These are phyloP conservation scores for Condylura cristata DNA, from an alignment of 2,113 vertebrate species.

Conservation along the genomic window DNA sequence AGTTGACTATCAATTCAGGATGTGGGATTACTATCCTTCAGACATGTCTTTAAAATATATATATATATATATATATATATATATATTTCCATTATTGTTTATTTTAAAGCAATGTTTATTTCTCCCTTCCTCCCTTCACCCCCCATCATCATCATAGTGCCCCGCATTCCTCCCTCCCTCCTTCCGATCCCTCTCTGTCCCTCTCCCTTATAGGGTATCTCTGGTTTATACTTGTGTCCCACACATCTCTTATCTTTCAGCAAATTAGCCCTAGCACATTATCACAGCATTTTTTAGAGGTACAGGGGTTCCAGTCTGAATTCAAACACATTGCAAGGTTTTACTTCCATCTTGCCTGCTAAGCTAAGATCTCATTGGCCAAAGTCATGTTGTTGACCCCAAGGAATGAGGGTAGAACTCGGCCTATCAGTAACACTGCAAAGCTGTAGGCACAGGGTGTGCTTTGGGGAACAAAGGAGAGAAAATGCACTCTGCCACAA, in stretches of 20 bases:
- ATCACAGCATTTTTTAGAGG: not conserved
- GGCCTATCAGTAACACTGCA: not conserved
- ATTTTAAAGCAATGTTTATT: no score
- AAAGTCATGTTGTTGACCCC: not conserved
- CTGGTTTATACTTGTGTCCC: no score
- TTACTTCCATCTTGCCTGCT: not conserved
- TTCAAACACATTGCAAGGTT: not conserved
- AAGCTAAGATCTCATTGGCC: not conserved
- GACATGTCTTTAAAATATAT: not conserved
- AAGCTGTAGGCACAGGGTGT: not conserved
- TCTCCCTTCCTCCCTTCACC: no score
- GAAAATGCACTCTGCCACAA: not conserved
- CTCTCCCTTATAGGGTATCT: no score
- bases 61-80: no score
- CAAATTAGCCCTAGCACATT: not conserved
- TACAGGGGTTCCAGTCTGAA: not conserved
- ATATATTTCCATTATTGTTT: no score
- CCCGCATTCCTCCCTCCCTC: no score
- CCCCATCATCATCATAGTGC: no score
- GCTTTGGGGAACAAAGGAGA: not conserved
- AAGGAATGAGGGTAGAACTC: not conserved
- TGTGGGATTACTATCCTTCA: not conserved
- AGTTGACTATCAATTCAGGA: not conserved
- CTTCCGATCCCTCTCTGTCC: no score
- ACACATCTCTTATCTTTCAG: not conserved